phyloP scores from a whole-genome alignment of 2,797 vertebrate species.

The Crypturellus tataupa region DNA sequence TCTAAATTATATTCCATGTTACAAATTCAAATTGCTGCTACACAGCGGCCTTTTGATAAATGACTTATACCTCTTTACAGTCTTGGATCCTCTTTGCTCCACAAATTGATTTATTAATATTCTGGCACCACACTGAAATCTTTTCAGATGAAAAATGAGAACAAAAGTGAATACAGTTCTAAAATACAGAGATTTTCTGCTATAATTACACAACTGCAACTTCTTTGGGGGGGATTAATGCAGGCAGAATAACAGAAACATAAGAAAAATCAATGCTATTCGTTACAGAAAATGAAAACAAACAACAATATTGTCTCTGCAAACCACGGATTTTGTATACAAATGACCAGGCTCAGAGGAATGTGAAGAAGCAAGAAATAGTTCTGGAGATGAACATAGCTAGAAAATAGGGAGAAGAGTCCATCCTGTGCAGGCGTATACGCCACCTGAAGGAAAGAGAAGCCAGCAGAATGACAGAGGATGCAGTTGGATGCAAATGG shows the following conservation, averaged over 20 bases:
- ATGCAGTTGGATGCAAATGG: too few species aligned
- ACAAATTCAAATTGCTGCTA: neutral
- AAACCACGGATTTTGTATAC: neutral
- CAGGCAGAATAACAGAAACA: neutral
- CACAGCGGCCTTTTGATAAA: neutral
- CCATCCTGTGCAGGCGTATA: neutral
- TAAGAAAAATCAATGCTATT: neutral
- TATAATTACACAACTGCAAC: neutral
- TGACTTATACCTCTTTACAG: neutral
- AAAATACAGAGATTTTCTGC: neutral
- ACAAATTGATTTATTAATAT: neutral
- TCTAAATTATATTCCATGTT: neutral
- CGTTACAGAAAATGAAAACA: neutral
- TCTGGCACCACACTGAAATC: neutral
- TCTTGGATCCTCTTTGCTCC: neutral
- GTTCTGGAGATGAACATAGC: neutral
- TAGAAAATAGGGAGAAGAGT: neutral
- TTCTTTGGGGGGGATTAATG: neutral
- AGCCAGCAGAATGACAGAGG: accelerated
- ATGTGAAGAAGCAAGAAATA: neutral
- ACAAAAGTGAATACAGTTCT: neutral
- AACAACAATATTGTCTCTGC: neutral
- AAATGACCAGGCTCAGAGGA: neutral
- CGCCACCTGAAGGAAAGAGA: neutral
- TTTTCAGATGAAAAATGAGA: neutral